Evolutionary conservation across 2,888 invertebrate genomes (phyloP), one percentile per base, ranked within the genome.

Genomic region (Charanyca ferruginea): DNA sequence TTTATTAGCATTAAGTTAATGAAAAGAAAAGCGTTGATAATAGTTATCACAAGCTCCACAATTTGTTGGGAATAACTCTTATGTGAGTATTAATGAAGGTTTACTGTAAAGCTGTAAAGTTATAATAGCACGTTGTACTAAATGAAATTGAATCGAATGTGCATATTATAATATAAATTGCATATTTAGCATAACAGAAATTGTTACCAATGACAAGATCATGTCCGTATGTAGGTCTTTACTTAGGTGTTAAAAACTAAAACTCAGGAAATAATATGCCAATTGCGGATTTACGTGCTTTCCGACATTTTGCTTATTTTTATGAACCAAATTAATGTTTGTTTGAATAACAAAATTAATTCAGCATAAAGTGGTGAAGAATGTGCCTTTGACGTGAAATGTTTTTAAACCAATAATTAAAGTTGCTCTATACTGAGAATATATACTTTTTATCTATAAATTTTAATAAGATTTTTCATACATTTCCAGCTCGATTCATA

Each of bases 281-380:
- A 47, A 38, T 20, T 32, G 28, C 13, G 52, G 23, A 51, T 25
- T 41, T 22, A 70, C 60, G 60, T 68, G 67, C 20, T 47, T 47
- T 41, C 22, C 8, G n/a, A 42, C 13, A 69, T 60, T 69, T 52
- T 60, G 47, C 35, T 42, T 47, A 25, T 16, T 69, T 49, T 57
- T 11, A 44, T 51, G 22, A 44, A 28, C 25, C 9, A 67, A 67
- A 32, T 32, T 32, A 11, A 49, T 67, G 32, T 42, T 11, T 47
- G 9, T 42, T 3, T 11, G 3, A 25, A 25, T 49, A 23, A 22
- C 0, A 32, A 28, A 22, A 51, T 58, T 2, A 16, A 38, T 69
- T 69, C 49, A 45, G 53, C 64, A 38, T n/a, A 49, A 20, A 35
- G 16, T 65, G 8, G 0, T 38, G 35, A 52, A 32, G 32, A 59